Base-by-base conservation (phyloP, 2,113 vertebrate genomes). In the Pelmatolapia mariae region DNA sequence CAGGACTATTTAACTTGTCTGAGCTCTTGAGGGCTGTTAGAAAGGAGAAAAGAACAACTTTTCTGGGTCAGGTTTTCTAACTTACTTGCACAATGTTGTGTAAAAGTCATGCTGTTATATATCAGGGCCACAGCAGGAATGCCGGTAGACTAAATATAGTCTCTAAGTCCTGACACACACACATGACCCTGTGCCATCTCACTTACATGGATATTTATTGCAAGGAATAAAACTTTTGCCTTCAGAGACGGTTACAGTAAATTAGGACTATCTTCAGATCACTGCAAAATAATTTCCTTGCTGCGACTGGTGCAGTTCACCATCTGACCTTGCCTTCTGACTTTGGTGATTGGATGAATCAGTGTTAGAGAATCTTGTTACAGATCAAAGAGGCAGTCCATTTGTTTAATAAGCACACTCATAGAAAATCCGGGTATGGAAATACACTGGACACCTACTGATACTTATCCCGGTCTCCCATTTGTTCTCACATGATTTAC, bases 101-200 rank as follows among this genome's bases (percentile, higher is more conserved):
- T 87, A 93, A 92, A 93, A 94, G 89, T 93, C 91, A 86, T 13
- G 8, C 50, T 66, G 85, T 89, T 86, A 66, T 66, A 84, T 84
- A 89, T 92, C 78, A 85, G 86, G 57, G 87, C 56, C 82, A 80
- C 71, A 5, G 80, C 38, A 66, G 81, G 85, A 89, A 89, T 89
- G 89, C 88, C 87, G 80, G 63, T 87, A 29, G 82, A 85, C 92
- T 94, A 94, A 93, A 93, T 93, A 89, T 93, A 93, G 92, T 81
- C 50, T 18, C 26, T 13, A 40, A 78, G 66, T 80, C 38, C 82
- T 90, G 80, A 87, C 82, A 84, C 73, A 84, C 84, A 87, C 84
- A 84, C 83, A 90, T 79, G 86, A 89, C 87, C 89, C 52, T 68
- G 80, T 73, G 81, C 84, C 63, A 89, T 84, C 87, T 91, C 87